Conservation (phyloP, 2,113 vertebrate species). For the Corythoichthys intestinalis region DNA sequence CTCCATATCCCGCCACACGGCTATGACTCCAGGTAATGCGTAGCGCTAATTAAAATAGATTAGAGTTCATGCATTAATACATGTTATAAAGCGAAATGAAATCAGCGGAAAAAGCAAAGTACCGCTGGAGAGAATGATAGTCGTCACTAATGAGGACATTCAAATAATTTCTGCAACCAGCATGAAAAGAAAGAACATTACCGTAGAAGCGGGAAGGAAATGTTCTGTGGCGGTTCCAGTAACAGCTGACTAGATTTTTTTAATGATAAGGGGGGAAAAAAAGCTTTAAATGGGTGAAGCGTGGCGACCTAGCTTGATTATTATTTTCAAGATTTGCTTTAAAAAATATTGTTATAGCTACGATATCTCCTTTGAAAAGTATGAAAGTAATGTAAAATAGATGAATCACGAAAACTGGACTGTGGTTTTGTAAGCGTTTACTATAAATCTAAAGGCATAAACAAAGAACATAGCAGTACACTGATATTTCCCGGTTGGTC, state of each 20-base stretch:
- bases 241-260: not conserved
- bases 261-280: not conserved
- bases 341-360: not conserved
- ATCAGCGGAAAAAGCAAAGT: not conserved
- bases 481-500: not conserved
- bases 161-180: not conserved
- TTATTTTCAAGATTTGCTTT: not conserved
- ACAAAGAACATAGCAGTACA: not conserved
- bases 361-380: too few species aligned
- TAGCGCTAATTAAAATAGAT: constrained; percentile 4
- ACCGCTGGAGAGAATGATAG: not conserved
- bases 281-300: not conserved
- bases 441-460: not conserved
- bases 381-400: too few species aligned
- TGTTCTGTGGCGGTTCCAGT: not conserved
- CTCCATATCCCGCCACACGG: not conserved
- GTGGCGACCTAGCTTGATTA: not conserved
- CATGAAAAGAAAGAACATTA: not conserved
- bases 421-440: too few species aligned
- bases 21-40: not conserved
- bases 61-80: constrained; percentile 5
- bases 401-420: too few species aligned
- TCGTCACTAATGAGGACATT: not conserved
- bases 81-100: constrained; percentile 2
- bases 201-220: not conserved